These are phyloP conservation scores for Notarius lentiginosus DNA, from an alignment of 2,113 vertebrate genomes.

Conservation along the genomic window DNA sequence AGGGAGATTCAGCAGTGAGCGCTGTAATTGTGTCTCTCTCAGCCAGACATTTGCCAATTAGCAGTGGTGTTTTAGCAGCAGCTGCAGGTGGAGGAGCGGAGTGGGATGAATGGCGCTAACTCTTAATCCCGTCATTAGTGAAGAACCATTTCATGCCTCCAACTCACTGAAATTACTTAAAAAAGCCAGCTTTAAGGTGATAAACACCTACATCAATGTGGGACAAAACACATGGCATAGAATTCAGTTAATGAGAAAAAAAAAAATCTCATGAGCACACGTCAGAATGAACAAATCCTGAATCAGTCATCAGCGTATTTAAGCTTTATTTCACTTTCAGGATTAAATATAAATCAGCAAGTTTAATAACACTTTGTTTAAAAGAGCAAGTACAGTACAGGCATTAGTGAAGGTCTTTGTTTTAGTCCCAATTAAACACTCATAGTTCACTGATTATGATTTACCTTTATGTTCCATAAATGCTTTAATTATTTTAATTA, in stretches of 20 bases:
- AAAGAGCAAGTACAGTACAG: too few species aligned
- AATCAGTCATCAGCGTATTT: background rate
- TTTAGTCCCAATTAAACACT: background rate
- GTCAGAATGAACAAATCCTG: background rate
- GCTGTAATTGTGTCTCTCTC: conserved; percentile 41
- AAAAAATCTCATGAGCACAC: background rate
- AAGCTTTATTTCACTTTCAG: background rate
- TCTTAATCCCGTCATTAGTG: conserved; percentile 53
- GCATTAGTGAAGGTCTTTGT: background rate
- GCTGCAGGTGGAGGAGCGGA: conserved; percentile 33
- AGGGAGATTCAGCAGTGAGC: conserved; percentile 36
- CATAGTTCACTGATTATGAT: background rate
- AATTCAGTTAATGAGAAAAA: background rate
- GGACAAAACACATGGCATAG: background rate
- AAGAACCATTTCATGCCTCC: conserved; percentile 30
- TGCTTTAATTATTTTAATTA: too few species aligned
- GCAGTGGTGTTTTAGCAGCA: conserved; percentile 11
- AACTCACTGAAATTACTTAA: conserved; percentile 17
- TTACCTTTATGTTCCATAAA: background rate
- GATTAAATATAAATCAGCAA: background rate
- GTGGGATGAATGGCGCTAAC: conserved; percentile 34
- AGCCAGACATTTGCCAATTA: conserved; percentile 41
- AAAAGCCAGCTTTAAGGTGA: background rate
- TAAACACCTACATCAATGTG: background rate
- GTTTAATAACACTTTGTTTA: background rate